Conservation (phyloP, 2,113 vertebrate genomes). For the Lates calcarifer region DNA sequence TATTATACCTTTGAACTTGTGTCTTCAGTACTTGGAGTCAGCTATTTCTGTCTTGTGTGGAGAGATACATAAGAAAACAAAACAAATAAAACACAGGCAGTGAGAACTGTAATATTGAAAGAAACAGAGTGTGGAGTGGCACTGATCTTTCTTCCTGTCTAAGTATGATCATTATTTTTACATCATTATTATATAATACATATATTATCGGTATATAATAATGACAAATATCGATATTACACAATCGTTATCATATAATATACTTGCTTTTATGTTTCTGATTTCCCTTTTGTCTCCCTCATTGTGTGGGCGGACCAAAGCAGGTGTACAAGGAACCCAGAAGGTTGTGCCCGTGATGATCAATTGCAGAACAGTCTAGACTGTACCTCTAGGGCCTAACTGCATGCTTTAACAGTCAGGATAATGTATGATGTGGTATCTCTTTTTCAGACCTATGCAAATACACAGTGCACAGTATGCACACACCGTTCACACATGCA, state of each 20-base stretch:
- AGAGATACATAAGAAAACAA: background rate
- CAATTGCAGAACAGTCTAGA: slow-evolving; percentile 17
- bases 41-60: background rate
- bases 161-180: too few species aligned
- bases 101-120: background rate
- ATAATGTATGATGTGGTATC: slow-evolving; percentile 29
- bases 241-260: background rate
- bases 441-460: background rate
- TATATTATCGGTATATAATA: too few species aligned
- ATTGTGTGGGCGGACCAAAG: slow-evolving; percentile 3
- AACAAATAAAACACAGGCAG: background rate
- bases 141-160: background rate
- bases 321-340: slow-evolving; percentile 27
- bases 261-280: background rate
- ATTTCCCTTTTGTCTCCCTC: background rate
- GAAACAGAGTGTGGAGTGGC: background rate
- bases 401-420: slow-evolving; percentile 22
- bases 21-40: background rate
- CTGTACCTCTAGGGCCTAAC: slow-evolving; percentile 1
- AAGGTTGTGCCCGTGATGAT: slow-evolving; percentile 28
- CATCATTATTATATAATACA: too few species aligned
- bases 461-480: background rate
- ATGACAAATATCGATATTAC: too few species aligned
- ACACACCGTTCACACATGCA: background rate
- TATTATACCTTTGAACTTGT: background rate